A percentile compares a stretch with the other conserved stretches of the same genome.
These are phyloP conservation scores for Benthosema pterotum DNA, from an alignment of 2,797 vertebrate genomes.

Conservation along the genomic window DNA sequence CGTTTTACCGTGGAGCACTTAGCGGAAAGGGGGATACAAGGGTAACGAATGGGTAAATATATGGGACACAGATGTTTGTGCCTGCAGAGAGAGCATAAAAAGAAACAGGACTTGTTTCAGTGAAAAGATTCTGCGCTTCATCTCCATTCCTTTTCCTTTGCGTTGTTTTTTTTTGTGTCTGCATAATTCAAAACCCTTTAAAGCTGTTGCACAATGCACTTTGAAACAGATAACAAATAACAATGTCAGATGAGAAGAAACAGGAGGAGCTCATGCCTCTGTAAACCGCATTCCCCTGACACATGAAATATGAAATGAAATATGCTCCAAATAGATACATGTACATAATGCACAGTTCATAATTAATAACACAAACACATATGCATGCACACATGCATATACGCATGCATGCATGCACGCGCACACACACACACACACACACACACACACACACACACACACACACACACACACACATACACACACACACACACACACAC, in stretches of 20 bases:
- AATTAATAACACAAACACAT: not conserved
- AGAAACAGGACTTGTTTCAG: slow-evolving; percentile 1
- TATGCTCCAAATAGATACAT: slow-evolving; percentile 28
- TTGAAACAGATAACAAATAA: slow-evolving; percentile 40
- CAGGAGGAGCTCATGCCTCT: slow-evolving; percentile 26
- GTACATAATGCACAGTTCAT: slow-evolving; percentile 1
- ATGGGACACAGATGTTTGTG: not conserved
- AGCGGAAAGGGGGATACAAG: not conserved
- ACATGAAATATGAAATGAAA: slow-evolving; percentile 17
- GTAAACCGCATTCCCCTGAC: slow-evolving; percentile 31
- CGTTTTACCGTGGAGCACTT: not conserved
- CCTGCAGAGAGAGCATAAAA: not conserved
- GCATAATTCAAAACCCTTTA: slow-evolving; percentile 33
- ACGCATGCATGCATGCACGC: no score
- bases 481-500: no score
- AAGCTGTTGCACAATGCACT: slow-evolving; percentile 14
- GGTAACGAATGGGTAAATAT: not conserved
- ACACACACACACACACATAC: no score
- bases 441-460: no score
- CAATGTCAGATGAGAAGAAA: slow-evolving; percentile 40
- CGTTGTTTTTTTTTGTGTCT: slow-evolving; percentile 16
- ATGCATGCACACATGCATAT: no score
- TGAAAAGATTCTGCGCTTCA: not conserved
- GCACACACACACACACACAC: no score
- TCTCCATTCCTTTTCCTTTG: slow-evolving; percentile 9